Conservation (phyloP, 2,797 vertebrate genomes). For the Morelia viridis region DNA sequence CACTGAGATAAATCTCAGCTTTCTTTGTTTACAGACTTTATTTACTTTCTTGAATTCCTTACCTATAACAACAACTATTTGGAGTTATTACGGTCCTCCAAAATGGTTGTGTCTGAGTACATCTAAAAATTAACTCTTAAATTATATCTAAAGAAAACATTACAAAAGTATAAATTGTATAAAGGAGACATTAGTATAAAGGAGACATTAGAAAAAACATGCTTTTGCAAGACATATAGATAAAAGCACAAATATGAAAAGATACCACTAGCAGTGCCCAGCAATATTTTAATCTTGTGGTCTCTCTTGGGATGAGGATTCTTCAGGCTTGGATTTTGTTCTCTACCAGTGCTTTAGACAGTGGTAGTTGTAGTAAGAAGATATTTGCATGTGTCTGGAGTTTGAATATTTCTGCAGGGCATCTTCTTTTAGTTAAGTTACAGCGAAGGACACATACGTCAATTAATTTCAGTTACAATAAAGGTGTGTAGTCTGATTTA, state of each 20-base stretch:
- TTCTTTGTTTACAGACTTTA: too few relatives aligned
- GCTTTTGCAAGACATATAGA: not conserved
- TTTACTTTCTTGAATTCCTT: too few relatives aligned
- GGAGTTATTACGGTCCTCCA: too few relatives aligned
- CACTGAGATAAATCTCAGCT: too few relatives aligned
- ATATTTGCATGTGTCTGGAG: not conserved
- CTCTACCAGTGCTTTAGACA: not conserved
- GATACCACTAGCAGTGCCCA: not conserved
- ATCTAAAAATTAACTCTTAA: too few relatives aligned
- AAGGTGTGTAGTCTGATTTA: not conserved
- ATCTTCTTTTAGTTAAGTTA: not conserved
- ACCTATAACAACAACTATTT: too few relatives aligned
- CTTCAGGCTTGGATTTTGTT: not conserved
- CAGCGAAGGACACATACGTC: too few relatives aligned
- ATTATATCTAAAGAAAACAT: too few relatives aligned
- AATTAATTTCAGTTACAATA: not conserved
- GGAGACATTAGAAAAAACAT: not conserved
- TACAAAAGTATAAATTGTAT: too few relatives aligned
- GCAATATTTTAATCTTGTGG: not conserved
- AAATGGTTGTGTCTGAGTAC: too few relatives aligned
- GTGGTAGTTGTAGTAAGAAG: not conserved
- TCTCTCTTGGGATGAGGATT: not conserved
- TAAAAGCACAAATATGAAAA: not conserved
- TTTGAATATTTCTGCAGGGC: not conserved
- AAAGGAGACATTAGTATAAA: too few relatives aligned